A percentile compares a stretch with the other conserved stretches of the same genome.
phyloP scores from a whole-genome alignment of 1,140 invertebrate species.

The Lucilia sericata region DNA sequence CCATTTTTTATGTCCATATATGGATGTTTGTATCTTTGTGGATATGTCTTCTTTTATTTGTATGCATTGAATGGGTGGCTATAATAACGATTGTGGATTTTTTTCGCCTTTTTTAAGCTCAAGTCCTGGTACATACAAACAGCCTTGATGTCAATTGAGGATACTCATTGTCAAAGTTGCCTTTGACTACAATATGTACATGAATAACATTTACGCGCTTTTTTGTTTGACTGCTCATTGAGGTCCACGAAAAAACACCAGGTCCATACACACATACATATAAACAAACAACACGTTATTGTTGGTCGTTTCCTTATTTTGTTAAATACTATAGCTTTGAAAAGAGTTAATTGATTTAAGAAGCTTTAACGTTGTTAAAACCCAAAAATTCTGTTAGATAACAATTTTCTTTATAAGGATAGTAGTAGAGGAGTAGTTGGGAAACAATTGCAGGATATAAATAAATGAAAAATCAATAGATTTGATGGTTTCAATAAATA shows the following conservation, averaged over 20 bases:
- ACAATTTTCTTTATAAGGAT: too few species aligned
- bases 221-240: neutral
- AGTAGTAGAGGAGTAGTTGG: too few species aligned
- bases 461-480: too few species aligned
- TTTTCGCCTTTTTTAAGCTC: neutral
- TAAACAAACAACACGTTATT: neutral
- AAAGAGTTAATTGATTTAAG: slow-evolving; percentile 7
- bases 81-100: neutral
- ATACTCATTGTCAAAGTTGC: slow-evolving; percentile 19
- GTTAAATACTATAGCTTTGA: neutral
- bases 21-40: neutral
- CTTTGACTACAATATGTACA: slow-evolving; percentile 20
- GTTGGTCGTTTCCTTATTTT: neutral
- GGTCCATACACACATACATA: neutral
- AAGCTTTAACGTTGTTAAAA: neutral
- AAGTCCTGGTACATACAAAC: neutral
- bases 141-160: slow-evolving; percentile 28
- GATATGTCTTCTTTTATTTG: neutral
- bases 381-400: neutral
- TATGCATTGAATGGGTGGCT: neutral
- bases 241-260: neutral
- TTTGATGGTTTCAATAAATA: too few species aligned
- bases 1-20: neutral
- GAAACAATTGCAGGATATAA: too few species aligned
- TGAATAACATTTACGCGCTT: slow-evolving; percentile 15